Percentiles rank a stretch among this genome's conserved stretches.
Evolutionary conservation across 2,888 invertebrate genomes (phyloP).

Genomic region (Cerceris ruficornis): DNA sequence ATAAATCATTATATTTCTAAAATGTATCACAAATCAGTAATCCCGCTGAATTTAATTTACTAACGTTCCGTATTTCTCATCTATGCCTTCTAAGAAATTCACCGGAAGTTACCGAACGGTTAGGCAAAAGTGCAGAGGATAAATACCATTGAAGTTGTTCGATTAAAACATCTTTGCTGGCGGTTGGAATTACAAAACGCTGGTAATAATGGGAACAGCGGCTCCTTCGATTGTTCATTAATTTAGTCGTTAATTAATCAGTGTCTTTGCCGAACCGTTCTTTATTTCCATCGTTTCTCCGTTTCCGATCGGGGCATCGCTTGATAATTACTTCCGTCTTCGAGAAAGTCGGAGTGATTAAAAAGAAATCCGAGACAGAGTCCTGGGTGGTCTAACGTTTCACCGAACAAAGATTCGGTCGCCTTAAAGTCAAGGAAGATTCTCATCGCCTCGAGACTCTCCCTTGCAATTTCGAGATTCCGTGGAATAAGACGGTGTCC

Average conservation of each 20-base stretch:
- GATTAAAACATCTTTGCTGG: too few species aligned
- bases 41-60: too few species aligned
- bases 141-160: too few species aligned
- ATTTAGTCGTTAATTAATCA: too few species aligned
- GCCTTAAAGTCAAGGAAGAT: conserved; percentile 31
- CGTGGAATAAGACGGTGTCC: conserved; percentile 31
- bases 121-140: too few species aligned
- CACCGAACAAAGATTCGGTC: conserved; percentile 24
- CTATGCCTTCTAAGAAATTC: too few species aligned
- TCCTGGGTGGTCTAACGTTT: conserved; percentile 13
- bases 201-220: too few species aligned
- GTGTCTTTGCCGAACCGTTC: neutral
- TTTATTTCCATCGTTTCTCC: neutral
- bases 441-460: conserved; percentile 22
- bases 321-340: conserved; percentile 1
- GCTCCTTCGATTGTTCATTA: neutral
- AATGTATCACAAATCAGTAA: too few species aligned
- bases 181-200: too few species aligned
- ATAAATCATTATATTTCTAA: too few species aligned
- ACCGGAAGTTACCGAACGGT: too few species aligned
- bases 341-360: neutral
- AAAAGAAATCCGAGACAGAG: conserved; percentile 1
- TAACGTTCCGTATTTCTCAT: too few species aligned
- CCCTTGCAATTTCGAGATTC: conserved; percentile 40
- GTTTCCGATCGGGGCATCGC: neutral